These are phyloP conservation scores for Trochalopteron elliotii DNA, from an alignment of 2,113 vertebrate species.

Conservation along the genomic window DNA sequence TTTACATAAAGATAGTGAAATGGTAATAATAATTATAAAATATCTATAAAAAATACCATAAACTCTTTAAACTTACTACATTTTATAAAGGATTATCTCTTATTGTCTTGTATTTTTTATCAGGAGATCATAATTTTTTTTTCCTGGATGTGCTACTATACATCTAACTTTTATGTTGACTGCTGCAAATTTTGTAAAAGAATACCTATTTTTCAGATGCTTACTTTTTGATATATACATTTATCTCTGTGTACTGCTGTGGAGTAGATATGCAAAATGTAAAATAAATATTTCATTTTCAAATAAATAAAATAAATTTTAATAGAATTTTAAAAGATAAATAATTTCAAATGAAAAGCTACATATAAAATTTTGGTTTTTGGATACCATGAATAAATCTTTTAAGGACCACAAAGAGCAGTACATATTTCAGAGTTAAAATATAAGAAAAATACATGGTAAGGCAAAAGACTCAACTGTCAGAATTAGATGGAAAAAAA, in stretches of 20 bases:
- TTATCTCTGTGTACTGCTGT: neutral
- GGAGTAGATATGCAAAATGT: too few relatives aligned
- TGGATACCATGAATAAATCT: neutral
- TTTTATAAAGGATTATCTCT: neutral
- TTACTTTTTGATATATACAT: neutral
- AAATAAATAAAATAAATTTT: neutral
- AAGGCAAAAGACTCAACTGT: neutral
- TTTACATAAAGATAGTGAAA: neutral
- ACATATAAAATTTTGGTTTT: accelerated
- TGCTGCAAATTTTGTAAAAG: neutral
- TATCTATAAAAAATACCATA: neutral
- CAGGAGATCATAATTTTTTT: neutral
- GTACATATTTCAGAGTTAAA: neutral
- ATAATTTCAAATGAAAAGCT: neutral
- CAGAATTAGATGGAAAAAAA: neutral
- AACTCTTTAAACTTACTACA: accelerated
- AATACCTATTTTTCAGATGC: neutral
- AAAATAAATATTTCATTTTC: neutral
- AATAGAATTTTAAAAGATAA: neutral
- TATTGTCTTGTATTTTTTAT: neutral
- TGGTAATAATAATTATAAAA: neutral
- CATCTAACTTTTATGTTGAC: neutral
- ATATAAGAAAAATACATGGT: neutral
- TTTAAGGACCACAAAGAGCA: neutral
- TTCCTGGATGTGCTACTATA: neutral